Evolutionary conservation across 2,113 vertebrate genomes (phyloP).

Genomic region (Rhinolophus ferrumequinum): DNA sequence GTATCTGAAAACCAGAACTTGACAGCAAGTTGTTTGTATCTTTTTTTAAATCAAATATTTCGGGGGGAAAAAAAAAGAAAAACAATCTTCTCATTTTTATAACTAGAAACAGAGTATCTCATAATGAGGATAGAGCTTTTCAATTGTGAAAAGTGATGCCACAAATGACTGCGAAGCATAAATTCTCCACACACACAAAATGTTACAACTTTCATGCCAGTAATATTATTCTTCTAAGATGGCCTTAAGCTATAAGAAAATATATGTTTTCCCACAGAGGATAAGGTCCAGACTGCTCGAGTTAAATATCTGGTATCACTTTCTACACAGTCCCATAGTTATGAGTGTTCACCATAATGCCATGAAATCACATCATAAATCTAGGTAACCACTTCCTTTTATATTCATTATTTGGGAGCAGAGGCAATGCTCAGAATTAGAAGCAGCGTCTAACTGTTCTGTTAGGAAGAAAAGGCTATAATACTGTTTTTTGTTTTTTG

Average conservation of each 20-base stretch:
- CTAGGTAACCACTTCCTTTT: conserved; percentile 53
- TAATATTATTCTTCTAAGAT: conserved; percentile 73
- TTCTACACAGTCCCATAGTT: conserved; percentile 69
- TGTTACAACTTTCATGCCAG: conserved; percentile 72
- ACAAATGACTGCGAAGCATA: conserved; percentile 76
- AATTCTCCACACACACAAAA: conserved; percentile 66
- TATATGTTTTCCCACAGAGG: conserved; percentile 67
- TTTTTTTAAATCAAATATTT: conserved; percentile 66
- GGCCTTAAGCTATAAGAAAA: conserved; percentile 74
- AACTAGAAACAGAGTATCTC: conserved; percentile 62
- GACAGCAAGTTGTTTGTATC: conserved; percentile 63
- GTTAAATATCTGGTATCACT: conserved; percentile 77
- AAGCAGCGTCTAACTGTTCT: conserved; percentile 32
- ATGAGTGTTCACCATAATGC: conserved; percentile 50
- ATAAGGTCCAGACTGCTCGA: conserved; percentile 52
- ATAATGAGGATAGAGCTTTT: conserved; percentile 76
- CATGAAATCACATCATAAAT: conserved; percentile 76
- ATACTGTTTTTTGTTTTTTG: not conserved
- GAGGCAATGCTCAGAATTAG: conserved; percentile 25
- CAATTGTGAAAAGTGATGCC: conserved; percentile 82
- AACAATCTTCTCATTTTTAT: conserved; percentile 80
- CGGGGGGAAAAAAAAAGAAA: conserved; percentile 40
- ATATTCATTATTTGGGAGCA: conserved; percentile 50
- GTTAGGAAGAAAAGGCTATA: not conserved
- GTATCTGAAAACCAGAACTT: conserved; percentile 46